Percentiles rank a stretch among this genome's conserved stretches.
These are phyloP conservation scores for Caenorhabditis japonica DNA, from an alignment of 2,888 invertebrate species.

Conservation along the genomic window DNA sequence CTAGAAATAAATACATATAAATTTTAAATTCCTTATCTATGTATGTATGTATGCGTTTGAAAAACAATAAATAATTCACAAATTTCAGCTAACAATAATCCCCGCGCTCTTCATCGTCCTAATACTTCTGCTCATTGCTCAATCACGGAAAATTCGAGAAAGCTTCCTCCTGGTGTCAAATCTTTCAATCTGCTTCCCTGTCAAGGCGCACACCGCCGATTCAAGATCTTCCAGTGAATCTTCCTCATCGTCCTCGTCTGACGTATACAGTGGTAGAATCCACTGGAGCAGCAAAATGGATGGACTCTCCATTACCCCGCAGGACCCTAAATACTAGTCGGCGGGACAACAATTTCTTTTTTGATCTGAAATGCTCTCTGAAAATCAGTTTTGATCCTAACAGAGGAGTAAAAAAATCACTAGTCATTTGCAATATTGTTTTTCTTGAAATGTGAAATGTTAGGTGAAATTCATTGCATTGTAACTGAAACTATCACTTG, in stretches of 20 bases:
- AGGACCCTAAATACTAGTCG: neutral
- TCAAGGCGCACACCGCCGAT: constrained; percentile 25
- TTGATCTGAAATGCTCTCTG: too few species aligned
- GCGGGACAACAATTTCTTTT: neutral
- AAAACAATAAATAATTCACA: too few species aligned
- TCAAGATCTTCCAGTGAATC: constrained; percentile 51
- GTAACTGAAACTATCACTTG: too few species aligned
- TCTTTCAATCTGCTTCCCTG: constrained; percentile 42
- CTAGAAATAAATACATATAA: neutral
- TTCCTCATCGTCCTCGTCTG: constrained; percentile 21
- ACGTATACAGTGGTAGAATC: constrained; percentile 27
- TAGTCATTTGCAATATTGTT: constrained; percentile 31
- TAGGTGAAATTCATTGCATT: constrained; percentile 8
- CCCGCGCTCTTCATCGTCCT: constrained; percentile 34
- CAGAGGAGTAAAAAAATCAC: constrained; percentile 3
- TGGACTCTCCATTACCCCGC: constrained; percentile 29
- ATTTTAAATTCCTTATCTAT: too few species aligned
- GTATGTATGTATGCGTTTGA: too few species aligned
- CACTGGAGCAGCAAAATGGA: constrained; percentile 50
- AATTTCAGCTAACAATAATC: constrained; percentile 39
- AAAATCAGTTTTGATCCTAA: too few species aligned
- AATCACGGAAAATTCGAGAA: constrained; percentile 28
- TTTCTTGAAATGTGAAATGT: neutral
- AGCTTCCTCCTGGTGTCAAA: constrained; percentile 42
- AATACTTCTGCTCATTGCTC: constrained; percentile 5